phyloP scores from a whole-genome alignment of 2,888 invertebrate genomes.

The Tenthredo amoena region DNA sequence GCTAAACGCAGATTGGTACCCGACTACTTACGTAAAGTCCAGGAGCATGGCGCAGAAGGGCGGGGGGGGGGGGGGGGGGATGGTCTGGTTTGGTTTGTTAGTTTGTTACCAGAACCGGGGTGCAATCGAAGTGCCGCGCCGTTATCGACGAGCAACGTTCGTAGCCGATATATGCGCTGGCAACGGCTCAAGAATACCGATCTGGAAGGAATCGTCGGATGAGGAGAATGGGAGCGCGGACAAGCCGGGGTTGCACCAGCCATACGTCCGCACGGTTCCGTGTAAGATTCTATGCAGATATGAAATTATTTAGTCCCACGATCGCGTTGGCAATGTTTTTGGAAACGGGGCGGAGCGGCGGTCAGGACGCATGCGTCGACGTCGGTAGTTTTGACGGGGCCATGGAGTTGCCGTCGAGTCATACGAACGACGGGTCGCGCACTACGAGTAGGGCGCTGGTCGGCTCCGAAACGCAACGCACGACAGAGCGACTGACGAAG shows the following conservation, averaged over 20 bases:
- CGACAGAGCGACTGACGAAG: conserved; percentile 65
- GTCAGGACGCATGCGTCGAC: conserved; percentile 71
- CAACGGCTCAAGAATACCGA: conserved; percentile 37
- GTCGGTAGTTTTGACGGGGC: conserved; percentile 72
- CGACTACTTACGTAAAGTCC: not conserved
- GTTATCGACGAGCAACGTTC: conserved; percentile 23
- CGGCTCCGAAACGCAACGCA: conserved; percentile 75
- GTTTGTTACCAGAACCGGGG: not conserved
- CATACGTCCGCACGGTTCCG: not conserved
- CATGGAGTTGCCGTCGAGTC: conserved; percentile 78
- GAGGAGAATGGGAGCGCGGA: conserved; percentile 31
- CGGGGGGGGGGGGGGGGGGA: not conserved
- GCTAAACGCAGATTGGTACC: not conserved
- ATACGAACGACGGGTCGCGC: conserved; percentile 83
- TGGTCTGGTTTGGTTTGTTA: not conserved
- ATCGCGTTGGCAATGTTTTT: conserved; percentile 54
- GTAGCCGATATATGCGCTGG: conserved; percentile 41
- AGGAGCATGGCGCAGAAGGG: not conserved
- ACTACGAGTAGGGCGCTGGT: conserved; percentile 82
- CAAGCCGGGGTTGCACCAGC: conserved; percentile 20
- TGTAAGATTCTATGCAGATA: conserved; percentile 47
- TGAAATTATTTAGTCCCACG: conserved; percentile 47
- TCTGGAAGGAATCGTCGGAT: conserved; percentile 41
- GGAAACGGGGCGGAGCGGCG: conserved; percentile 56
- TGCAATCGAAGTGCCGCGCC: not conserved